phyloP scores from a whole-genome alignment of 2,113 vertebrate species.

The Xenopus tropicalis region DNA sequence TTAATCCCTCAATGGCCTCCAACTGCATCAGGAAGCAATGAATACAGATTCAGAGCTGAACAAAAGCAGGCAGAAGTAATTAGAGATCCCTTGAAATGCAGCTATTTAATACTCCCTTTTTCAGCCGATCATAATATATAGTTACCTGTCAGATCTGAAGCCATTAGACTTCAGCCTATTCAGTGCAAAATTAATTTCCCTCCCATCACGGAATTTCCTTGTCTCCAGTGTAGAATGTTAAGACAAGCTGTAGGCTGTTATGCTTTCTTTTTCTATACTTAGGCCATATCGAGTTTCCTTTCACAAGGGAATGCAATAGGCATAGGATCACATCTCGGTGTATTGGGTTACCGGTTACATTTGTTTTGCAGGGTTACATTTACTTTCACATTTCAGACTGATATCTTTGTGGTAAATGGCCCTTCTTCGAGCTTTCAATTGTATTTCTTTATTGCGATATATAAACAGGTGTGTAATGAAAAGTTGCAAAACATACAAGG shows the following conservation, averaged over 20 bases:
- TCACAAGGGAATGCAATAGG: slow-evolving; percentile 24
- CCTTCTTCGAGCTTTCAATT: slow-evolving; percentile 13
- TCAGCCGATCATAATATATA: slow-evolving; percentile 47
- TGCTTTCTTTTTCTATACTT: slow-evolving; percentile 25
- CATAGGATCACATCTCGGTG: slow-evolving; percentile 9
- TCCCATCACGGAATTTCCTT: slow-evolving; percentile 48
- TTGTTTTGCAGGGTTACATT: slow-evolving; percentile 12
- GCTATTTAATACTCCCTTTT: slow-evolving; percentile 47
- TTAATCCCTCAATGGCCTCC: neutral
- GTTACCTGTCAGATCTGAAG: slow-evolving; percentile 49
- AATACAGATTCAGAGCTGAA: neutral
- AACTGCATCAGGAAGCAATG: neutral
- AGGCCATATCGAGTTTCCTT: slow-evolving; percentile 25
- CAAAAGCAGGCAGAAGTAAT: neutral
- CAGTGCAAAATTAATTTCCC: slow-evolving; percentile 51
- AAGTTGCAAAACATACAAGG: too few species aligned
- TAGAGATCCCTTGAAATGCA: slow-evolving; percentile 13
- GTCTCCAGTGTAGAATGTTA: slow-evolving; percentile 43
- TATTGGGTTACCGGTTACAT: slow-evolving; percentile 25
- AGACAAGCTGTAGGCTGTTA: slow-evolving; percentile 45
- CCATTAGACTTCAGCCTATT: slow-evolving; percentile 48
- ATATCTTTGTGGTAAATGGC: slow-evolving; percentile 4
- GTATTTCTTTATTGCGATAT: slow-evolving; percentile 3
- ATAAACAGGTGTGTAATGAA: neutral
- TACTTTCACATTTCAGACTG: slow-evolving; percentile 6